These are phyloP conservation scores for Tachina lurida DNA, from an alignment of 2,888 invertebrate species.

Conservation along the genomic window DNA sequence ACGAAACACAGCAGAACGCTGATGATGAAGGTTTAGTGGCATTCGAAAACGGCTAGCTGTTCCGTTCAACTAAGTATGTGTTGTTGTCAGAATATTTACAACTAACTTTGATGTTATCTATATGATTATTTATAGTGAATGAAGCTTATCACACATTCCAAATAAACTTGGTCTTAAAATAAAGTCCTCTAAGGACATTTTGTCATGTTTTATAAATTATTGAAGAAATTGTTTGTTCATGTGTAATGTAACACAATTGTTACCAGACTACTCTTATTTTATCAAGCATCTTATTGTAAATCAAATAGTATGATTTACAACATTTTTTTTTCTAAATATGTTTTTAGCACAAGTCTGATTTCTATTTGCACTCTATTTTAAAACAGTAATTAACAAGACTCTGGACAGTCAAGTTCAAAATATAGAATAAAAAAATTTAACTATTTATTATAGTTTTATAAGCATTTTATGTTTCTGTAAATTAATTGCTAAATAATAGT, in stretches of 20 bases:
- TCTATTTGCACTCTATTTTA: slow-evolving; percentile 61
- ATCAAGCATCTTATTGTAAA: background rate
- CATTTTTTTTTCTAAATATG: slow-evolving; percentile 16
- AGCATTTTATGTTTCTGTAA: slow-evolving; percentile 29
- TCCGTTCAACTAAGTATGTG: no score
- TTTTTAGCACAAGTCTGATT: slow-evolving; percentile 34
- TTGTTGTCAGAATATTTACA: no score
- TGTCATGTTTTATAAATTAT: no score
- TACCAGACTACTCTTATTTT: slow-evolving; percentile 4
- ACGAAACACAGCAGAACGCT: no score
- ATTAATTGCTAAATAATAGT: slow-evolving; percentile 65
- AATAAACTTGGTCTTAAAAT: no score
- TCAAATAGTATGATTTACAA: background rate
- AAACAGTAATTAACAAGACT: slow-evolving; percentile 78
- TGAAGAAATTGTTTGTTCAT: background rate
- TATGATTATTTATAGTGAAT: no score
- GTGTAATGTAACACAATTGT: background rate
- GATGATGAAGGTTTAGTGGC: no score
- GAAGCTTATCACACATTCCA: no score
- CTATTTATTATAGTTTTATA: slow-evolving; percentile 20
- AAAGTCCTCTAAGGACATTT: no score
- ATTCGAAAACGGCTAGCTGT: no score
- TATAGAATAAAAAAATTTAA: slow-evolving; percentile 48
- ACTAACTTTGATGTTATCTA: no score
- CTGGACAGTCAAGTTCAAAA: slow-evolving; percentile 74